A percentile compares a stretch with the other conserved stretches of the same genome.
These are phyloP conservation scores for Eueremaeus valkanovi DNA, from an alignment of 2,888 invertebrate species.

Conservation along the genomic window DNA sequence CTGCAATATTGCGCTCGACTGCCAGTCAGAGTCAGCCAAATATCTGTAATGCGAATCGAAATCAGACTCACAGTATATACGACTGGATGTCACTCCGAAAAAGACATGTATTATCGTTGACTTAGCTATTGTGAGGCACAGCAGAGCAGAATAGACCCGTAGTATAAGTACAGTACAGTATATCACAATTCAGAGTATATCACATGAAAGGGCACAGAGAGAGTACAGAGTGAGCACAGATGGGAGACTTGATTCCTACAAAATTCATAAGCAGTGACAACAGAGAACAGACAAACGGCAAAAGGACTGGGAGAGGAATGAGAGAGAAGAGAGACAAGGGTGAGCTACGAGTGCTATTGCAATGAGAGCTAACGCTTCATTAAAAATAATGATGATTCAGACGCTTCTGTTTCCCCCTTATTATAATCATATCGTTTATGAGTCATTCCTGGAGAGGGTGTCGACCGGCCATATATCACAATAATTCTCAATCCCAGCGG, in stretches of 20 bases:
- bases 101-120: too few relatives aligned
- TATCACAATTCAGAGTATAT: too few relatives aligned
- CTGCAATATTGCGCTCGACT: too few relatives aligned
- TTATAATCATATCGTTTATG: constrained; percentile 1
- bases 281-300: neutral
- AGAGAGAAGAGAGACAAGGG: neutral
- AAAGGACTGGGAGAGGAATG: neutral
- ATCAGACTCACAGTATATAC: too few relatives aligned
- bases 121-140: neutral
- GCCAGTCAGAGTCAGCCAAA: too few relatives aligned
- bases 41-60: too few relatives aligned
- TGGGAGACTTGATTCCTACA: too few relatives aligned
- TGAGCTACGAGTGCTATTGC: neutral
- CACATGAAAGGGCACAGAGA: too few relatives aligned
- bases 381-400: constrained; percentile 10
- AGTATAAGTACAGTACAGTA: too few relatives aligned
- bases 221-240: too few relatives aligned
- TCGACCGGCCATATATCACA: neutral
- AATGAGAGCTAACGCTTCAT: neutral
- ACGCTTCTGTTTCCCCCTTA: constrained; percentile 7
- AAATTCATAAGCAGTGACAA: neutral
- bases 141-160: too few relatives aligned
- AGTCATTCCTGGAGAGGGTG: constrained; percentile 3
- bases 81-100: too few relatives aligned
- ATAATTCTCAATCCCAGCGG: neutral